Base-by-base conservation (phyloP, 2,797 vertebrate genomes). In the Halcyon badia region DNA sequence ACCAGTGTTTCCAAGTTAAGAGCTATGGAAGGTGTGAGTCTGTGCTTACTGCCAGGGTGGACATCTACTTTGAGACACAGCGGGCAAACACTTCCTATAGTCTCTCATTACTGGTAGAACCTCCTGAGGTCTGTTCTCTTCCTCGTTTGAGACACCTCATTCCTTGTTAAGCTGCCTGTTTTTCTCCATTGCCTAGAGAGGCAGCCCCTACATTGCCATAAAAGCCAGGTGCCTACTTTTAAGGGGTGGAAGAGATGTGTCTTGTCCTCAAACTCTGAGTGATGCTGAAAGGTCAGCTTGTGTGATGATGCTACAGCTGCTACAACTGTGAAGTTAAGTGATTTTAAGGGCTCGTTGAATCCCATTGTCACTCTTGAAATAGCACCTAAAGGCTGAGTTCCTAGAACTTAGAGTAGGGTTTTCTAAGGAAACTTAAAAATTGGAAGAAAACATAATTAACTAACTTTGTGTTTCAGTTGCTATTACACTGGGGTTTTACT, bases 211-310 rank as follows among this genome's bases (percentile, higher is more conserved):
- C 3, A 0, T 28, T 91, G 69, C 79, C 72, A 18, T 94, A 49
- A 80, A 81, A 94, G 57, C 68, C 84, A 94, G 76, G 77, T 81
- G 79, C 28, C 57, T 64, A 0, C 33, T 90, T 97, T 81, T 83
- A 56, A 65, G 66, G 44, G 52, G n/a, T 61, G 57, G 42, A 24
- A 81, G 77, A 96, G 41, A 69, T 46, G 51, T 0, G 0, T 70
- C 70, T 94, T 62, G 35, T 76, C 39, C 88, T 93, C 9, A 0
- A 24, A 86, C 58, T 60, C 31, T 66, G 66, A 52, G 66, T 73
- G 68, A 72, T 62, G 68, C 71, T 84, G 88, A 57, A 79, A 94
- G 73, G 80, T 94, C 87, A 83, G 77, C 48, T 82, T 82, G 18
- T 73, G 60, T 56, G 42, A 73, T 16, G 8, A 15, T 79, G 33